phyloP scores from a whole-genome alignment of 1,140 invertebrate genomes.

The Himalopsyche phryganea region DNA sequence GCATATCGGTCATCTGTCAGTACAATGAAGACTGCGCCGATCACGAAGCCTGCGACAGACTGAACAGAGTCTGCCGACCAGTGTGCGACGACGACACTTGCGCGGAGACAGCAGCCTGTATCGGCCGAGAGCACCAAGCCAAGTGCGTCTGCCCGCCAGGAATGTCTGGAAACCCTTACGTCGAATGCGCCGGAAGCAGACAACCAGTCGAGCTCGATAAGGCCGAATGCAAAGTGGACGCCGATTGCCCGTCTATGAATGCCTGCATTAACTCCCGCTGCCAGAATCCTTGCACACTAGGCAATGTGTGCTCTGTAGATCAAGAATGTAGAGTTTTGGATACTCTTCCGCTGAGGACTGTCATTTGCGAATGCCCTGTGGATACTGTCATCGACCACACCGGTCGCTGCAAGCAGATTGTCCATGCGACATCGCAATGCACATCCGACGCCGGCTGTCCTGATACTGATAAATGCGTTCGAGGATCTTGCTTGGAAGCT shows the following conservation, averaged over 20 bases:
- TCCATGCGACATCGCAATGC: constrained; percentile 58
- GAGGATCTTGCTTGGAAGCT: constrained; percentile 74
- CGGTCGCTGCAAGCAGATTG: constrained; percentile 46
- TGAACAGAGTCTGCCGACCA: constrained; percentile 78
- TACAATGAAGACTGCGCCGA: constrained; percentile 87
- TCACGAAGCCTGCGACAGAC: constrained; percentile 78
- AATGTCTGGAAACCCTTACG: constrained; percentile 73
- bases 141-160: constrained; percentile 73
- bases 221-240: constrained; percentile 68
- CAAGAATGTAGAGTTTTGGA: constrained; percentile 77
- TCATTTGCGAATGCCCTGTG: constrained; percentile 76
- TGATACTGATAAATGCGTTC: constrained; percentile 66
- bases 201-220: constrained; percentile 25
- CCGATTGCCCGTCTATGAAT: constrained; percentile 68
- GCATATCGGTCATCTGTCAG: constrained; percentile 77
- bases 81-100: constrained; percentile 78
- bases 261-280: constrained; percentile 77
- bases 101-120: constrained; percentile 69
- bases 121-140: constrained; percentile 70
- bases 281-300: constrained; percentile 68
- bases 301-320: constrained; percentile 66
- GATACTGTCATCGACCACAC: constrained; percentile 56
- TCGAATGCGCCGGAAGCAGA: constrained; percentile 57
- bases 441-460: constrained; percentile 70
- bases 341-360: constrained; percentile 71